phyloP scores from a whole-genome alignment of 2,797 vertebrate genomes.

The Loris lydekkerianus region DNA sequence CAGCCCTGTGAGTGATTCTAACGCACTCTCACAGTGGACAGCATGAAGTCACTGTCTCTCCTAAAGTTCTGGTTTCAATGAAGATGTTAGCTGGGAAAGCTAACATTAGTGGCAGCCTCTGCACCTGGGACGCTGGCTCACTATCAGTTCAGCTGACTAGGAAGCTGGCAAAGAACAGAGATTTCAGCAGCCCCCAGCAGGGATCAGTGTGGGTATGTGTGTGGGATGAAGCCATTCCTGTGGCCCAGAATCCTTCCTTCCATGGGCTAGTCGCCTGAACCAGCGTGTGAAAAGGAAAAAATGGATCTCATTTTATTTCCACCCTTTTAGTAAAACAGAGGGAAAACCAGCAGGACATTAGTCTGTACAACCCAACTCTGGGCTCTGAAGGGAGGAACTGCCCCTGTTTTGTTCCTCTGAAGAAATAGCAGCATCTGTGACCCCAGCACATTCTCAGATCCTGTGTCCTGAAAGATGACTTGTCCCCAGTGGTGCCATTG shows the following conservation, averaged over 20 bases:
- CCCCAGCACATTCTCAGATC: rapidly evolving
- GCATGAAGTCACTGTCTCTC: background rate
- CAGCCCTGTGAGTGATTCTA: background rate
- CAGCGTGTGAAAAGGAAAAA: background rate
- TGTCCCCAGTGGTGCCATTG: background rate
- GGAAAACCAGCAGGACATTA: background rate
- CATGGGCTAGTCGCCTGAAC: background rate
- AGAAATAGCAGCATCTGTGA: background rate
- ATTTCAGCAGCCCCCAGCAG: background rate
- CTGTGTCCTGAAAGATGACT: background rate
- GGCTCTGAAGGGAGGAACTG: background rate
- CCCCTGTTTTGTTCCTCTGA: background rate
- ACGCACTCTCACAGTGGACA: background rate
- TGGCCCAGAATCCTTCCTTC: background rate
- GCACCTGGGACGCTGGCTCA: background rate
- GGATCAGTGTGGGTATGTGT: background rate
- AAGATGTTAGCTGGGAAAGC: background rate
- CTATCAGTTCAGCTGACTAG: background rate
- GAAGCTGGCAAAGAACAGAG: background rate
- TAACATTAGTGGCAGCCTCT: no score
- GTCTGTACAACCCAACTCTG: background rate
- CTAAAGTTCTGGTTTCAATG: background rate
- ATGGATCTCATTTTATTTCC: background rate
- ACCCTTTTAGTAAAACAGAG: background rate
- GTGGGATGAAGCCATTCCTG: background rate